phyloP scores from a whole-genome alignment of 2,888 invertebrate genomes.

The Teinopalpus imperialis region DNA sequence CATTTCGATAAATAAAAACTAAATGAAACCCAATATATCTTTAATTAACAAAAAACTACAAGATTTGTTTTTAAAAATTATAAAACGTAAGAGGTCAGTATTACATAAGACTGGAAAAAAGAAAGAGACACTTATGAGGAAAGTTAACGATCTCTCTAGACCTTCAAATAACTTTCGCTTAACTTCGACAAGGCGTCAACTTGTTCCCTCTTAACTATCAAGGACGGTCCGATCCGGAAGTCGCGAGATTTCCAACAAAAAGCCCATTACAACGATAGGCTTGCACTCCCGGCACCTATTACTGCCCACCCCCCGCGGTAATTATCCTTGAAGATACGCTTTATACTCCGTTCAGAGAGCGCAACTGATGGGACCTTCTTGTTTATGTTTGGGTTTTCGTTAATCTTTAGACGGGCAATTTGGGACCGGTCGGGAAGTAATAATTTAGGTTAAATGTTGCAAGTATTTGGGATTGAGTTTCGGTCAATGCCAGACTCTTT shows the following conservation, averaged over 20 bases:
- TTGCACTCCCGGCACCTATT: slow-evolving; percentile 21
- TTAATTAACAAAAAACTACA: too few relatives aligned
- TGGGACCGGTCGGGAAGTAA: slow-evolving; percentile 15
- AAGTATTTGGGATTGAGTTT: slow-evolving; percentile 11
- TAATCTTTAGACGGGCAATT: slow-evolving; percentile 15
- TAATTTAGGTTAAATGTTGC: slow-evolving; percentile 18
- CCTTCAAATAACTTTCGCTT: slow-evolving; percentile 14
- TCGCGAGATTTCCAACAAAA: slow-evolving; percentile 24
- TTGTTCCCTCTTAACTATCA: slow-evolving; percentile 24
- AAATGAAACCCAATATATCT: too few relatives aligned
- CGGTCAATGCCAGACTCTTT: slow-evolving; percentile 6
- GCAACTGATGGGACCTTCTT: slow-evolving; percentile 22
- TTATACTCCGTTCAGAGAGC: slow-evolving; percentile 22
- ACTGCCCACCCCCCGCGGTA: slow-evolving; percentile 22
- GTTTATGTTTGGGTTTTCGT: slow-evolving; percentile 19
- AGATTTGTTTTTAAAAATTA: too few relatives aligned
- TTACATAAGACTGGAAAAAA: too few relatives aligned
- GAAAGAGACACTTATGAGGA: slow-evolving; percentile 10
- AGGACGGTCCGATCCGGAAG: slow-evolving; percentile 18
- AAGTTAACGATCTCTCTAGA: slow-evolving; percentile 17
- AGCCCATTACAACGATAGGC: slow-evolving; percentile 27
- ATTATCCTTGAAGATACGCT: slow-evolving; percentile 35
- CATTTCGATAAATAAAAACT: too few relatives aligned
- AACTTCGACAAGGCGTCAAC: slow-evolving; percentile 23
- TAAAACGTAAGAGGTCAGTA: too few relatives aligned